Evolutionary conservation across 2,797 vertebrate genomes (phyloP).

Genomic region (Brachyalestes nurse): DNA sequence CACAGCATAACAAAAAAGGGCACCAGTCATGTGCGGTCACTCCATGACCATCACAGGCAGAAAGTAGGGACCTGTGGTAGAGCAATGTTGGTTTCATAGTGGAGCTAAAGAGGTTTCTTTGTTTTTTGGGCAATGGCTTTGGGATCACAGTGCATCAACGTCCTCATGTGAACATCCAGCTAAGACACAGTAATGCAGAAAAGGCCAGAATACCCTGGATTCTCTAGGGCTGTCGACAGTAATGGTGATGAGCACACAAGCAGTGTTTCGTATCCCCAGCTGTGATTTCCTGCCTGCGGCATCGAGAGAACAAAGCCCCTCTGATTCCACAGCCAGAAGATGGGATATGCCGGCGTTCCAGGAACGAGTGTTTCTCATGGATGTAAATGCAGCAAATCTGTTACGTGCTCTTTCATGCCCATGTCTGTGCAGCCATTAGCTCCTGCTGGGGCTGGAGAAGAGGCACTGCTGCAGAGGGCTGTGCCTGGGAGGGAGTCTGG

Average conservation of each 20-base stretch:
- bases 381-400: constrained; percentile 6
- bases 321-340: neutral
- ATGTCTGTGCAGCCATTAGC: constrained; percentile 21
- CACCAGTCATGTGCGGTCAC: no score
- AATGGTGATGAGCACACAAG: neutral
- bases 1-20: no score
- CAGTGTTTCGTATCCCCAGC: neutral
- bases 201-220: no score
- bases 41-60: no score
- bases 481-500: constrained; percentile 15
- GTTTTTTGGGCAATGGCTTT: no score
- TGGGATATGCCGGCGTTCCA: neutral
- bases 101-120: no score
- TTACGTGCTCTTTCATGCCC: constrained; percentile 15
- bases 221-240: neutral
- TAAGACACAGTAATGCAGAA: no score
- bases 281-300: neutral
- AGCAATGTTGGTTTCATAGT: no score
- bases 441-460: neutral
- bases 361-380: constrained; percentile 7
- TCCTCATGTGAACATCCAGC: no score
- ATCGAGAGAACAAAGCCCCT: neutral
- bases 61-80: no score
- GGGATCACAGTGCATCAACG: no score
- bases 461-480: neutral